A percentile compares a stretch with the other conserved stretches of the same genome.
Conservation (phyloP, 2,113 vertebrate species). For the Mionectes macconnelli region DNA sequence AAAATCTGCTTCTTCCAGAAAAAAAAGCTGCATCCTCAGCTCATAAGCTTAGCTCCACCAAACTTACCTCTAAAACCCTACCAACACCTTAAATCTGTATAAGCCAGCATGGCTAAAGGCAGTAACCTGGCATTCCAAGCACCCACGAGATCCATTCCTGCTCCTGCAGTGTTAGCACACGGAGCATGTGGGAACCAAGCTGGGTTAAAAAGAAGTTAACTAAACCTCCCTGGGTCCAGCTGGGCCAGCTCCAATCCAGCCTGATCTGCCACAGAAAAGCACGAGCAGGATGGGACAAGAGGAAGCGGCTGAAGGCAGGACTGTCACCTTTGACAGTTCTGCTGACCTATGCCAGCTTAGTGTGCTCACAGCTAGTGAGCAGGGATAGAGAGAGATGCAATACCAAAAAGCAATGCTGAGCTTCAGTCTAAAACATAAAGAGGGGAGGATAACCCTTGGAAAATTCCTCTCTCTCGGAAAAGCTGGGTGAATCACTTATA, state of each 20-base stretch:
- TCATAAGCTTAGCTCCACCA: not conserved
- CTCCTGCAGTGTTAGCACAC: not conserved
- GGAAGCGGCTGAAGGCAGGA: not conserved
- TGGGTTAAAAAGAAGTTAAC: not conserved
- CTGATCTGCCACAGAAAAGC: not conserved
- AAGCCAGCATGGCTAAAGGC: rapidly evolving
- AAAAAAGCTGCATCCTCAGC: not conserved
- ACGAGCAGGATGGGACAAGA: not conserved
- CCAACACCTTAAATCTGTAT: not conserved
- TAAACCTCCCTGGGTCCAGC: not conserved
- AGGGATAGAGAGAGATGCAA: not conserved
- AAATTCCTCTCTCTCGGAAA: rapidly evolving
- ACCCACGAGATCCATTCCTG: rapidly evolving
- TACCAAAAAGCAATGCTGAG: not conserved
- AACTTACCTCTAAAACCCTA: not conserved
- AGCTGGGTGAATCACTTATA: not conserved
- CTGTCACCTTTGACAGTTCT: not conserved
- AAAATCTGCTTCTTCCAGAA: not conserved
- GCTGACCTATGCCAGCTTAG: not conserved
- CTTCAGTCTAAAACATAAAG: not conserved
- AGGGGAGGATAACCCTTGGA: not conserved
- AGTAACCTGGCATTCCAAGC: rapidly evolving
- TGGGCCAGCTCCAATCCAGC: not conserved
- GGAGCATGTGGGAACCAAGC: not conserved
- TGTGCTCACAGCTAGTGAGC: not conserved